Conservation (phyloP, 2,797 vertebrate species). For the Oophaga sylvatica region DNA sequence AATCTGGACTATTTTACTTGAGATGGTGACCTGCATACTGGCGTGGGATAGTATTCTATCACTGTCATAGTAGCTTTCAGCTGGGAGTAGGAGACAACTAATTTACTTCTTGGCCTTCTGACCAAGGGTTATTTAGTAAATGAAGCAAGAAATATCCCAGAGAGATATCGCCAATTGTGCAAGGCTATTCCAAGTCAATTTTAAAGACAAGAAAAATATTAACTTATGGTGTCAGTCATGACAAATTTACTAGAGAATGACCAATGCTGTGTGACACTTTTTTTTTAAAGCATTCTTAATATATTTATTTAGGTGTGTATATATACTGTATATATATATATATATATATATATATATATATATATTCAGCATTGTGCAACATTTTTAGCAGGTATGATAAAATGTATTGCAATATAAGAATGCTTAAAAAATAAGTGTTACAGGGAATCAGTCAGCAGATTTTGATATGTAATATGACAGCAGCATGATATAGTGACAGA, state of each 20-base stretch:
- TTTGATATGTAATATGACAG: too few species aligned
- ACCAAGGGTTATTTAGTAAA: not conserved
- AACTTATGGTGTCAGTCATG: not conserved
- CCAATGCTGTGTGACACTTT: too few species aligned
- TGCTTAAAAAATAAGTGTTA: too few species aligned
- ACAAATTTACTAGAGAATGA: not conserved
- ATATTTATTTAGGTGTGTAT: too few species aligned
- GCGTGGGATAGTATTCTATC: not conserved
- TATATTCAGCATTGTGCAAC: too few species aligned
- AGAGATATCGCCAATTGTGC: not conserved
- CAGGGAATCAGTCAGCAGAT: too few species aligned
- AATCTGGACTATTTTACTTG: not conserved
- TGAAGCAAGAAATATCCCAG: constrained; percentile 4
- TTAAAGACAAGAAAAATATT: not conserved
- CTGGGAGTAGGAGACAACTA: not conserved
- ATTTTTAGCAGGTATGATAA: too few species aligned
- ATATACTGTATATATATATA: too few species aligned
- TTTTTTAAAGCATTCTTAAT: too few species aligned
- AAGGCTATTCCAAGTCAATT: not conserved
- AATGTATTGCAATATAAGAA: too few species aligned
- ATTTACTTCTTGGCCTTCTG: constrained; percentile 4
- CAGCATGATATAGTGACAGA: too few species aligned
- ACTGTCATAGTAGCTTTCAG: not conserved
- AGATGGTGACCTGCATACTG: not conserved
- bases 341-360: too few species aligned